Evolutionary conservation across 2,888 invertebrate species (phyloP).

Genomic region (Scaptomyza polygonia): DNA sequence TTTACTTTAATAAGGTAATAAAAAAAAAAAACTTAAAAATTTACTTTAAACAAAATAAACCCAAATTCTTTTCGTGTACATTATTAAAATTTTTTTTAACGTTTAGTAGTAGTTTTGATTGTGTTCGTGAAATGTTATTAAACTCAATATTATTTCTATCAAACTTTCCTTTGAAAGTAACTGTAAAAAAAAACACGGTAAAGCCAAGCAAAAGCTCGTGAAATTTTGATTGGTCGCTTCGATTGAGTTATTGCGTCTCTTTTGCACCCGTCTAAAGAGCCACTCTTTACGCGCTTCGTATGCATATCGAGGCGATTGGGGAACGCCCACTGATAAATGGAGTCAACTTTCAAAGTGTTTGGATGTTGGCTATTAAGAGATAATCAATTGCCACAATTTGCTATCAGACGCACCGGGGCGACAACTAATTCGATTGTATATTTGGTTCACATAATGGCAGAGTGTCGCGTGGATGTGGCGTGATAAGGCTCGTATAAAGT

Average conservation of each 20-base stretch:
- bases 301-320: constrained; percentile 20
- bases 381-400: constrained; percentile 71
- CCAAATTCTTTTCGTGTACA: no score
- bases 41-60: no score
- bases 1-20: no score
- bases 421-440: constrained; percentile 66
- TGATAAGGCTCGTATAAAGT: constrained; percentile 50
- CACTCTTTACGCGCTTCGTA: neutral
- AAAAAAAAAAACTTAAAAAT: no score
- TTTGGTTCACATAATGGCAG: constrained; percentile 14
- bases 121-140: no score
- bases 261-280: constrained; percentile 7
- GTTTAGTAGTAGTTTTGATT: no score
- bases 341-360: constrained; percentile 7
- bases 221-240: constrained; percentile 36
- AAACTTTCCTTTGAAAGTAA: neutral
- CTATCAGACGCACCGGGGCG: constrained; percentile 52
- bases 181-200: neutral
- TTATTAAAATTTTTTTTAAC: no score
- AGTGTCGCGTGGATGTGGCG: constrained; percentile 41
- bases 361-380: constrained; percentile 44
- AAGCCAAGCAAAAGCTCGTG: constrained; percentile 4
- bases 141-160: neutral
- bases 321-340: constrained; percentile 64
- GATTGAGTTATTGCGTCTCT: constrained; percentile 3